Evolutionary conservation across 2,113 vertebrate species (phyloP).

Genomic region (Equus przewalskii): DNA sequence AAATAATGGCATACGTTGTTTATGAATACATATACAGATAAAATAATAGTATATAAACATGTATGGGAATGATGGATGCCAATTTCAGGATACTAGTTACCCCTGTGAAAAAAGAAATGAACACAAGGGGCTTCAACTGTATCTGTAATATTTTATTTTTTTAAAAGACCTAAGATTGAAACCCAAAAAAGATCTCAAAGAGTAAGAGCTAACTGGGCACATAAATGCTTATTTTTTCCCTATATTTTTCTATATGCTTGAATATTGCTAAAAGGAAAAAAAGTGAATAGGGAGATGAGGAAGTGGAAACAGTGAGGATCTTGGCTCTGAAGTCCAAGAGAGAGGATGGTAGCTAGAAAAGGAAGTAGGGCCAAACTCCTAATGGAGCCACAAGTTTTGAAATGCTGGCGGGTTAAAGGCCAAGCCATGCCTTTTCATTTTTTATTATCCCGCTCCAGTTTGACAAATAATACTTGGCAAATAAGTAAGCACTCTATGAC

Average conservation of each 20-base stretch:
- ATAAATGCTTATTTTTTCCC: neutral
- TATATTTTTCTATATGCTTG: neutral
- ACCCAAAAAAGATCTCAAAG: neutral
- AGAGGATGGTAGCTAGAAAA: neutral
- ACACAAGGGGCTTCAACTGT: neutral
- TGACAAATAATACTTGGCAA: constrained; percentile 66
- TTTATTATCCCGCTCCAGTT: constrained; percentile 6
- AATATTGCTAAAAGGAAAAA: neutral
- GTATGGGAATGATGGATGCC: neutral
- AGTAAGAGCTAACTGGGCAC: neutral
- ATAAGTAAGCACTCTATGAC: constrained; percentile 27
- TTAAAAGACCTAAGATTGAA: neutral
- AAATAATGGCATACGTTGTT: constrained; percentile 1
- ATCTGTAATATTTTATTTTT: neutral
- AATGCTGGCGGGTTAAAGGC: constrained; percentile 28
- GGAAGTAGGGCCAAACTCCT: constrained; percentile 1
- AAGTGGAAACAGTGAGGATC: neutral
- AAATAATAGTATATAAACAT: neutral
- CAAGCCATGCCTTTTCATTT: neutral
- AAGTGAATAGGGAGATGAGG: neutral
- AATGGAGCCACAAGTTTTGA: constrained; percentile 35
- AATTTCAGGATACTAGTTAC: constrained; percentile 27
- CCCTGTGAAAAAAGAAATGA: neutral
- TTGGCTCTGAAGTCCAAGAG: neutral
- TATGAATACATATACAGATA: neutral